These are phyloP conservation scores for Parazoanthus darwini DNA, from an alignment of 92 coral and sea anemone genomes.

Conservation along the genomic window DNA sequence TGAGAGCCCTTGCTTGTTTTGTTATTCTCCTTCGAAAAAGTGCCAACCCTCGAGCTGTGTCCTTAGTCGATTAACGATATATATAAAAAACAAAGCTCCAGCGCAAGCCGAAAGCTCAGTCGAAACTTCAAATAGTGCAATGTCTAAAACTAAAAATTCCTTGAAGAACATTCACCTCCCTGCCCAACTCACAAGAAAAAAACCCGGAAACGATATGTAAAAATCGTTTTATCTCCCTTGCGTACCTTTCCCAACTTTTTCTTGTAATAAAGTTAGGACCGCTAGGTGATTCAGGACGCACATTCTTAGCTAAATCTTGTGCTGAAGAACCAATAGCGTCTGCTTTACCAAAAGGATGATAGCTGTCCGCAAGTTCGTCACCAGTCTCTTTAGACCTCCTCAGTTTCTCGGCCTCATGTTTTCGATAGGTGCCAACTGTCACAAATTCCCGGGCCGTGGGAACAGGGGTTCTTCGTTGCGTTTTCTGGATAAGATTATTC, in stretches of 20 bases:
- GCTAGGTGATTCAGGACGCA: conserved; percentile 11
- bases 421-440: conserved; percentile 35
- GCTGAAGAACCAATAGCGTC: background rate
- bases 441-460: conserved; percentile 31
- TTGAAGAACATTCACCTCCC: too few relatives aligned
- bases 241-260: conserved; percentile 40
- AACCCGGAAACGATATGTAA: too few relatives aligned
- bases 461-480: background rate
- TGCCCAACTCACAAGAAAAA: too few relatives aligned
- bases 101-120: too few relatives aligned
- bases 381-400: conserved; percentile 10
- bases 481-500: background rate
- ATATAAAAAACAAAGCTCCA: too few relatives aligned
- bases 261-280: conserved; percentile 35
- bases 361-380: background rate
- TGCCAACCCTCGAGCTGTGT: too few relatives aligned
- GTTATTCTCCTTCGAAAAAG: too few relatives aligned
- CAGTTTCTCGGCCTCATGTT: conserved; percentile 13
- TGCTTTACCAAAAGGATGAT: background rate
- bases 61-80: too few relatives aligned
- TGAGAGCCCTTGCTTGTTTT: too few relatives aligned
- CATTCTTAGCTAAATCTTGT: background rate
- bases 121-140: too few relatives aligned
- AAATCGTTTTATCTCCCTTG: background rate
- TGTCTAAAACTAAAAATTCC: too few relatives aligned